Evolutionary conservation across 2,113 vertebrate species (phyloP).

Genomic region (Gopherus evgoodei): DNA sequence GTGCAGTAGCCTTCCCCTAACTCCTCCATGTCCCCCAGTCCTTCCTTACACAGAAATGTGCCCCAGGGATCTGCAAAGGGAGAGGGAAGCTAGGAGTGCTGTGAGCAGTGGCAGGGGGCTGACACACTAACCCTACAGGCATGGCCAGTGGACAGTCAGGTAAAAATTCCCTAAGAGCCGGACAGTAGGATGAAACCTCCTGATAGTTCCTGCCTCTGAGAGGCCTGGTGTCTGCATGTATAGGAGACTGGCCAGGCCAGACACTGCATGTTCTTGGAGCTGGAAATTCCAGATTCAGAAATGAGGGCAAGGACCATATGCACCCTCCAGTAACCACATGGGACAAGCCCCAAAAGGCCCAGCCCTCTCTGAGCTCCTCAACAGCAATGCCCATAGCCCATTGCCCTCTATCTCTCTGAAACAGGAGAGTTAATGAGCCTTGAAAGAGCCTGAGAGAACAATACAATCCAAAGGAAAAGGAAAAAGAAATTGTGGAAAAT

Average conservation of each 20-base stretch:
- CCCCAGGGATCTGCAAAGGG: not conserved
- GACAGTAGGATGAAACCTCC: conserved; percentile 24
- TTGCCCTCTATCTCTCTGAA: not conserved
- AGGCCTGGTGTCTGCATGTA: not conserved
- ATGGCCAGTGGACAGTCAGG: not conserved
- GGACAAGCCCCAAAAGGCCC: not conserved
- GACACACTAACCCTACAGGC: not conserved
- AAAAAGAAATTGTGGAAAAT: not conserved
- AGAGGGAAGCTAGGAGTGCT: not conserved
- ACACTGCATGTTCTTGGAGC: not conserved
- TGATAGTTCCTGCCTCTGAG: conserved; percentile 17
- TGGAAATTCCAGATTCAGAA: not conserved
- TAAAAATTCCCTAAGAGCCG: not conserved
- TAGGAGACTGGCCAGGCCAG: not conserved
- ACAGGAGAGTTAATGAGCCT: conserved; percentile 8
- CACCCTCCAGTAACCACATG: not conserved
- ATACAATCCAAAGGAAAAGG: not conserved
- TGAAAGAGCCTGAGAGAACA: not conserved
- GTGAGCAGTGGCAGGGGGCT: not conserved
- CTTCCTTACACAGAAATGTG: not conserved
- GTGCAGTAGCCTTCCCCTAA: not conserved
- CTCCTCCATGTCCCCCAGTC: not conserved
- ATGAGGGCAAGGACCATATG: not conserved
- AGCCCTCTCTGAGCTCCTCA: not conserved
- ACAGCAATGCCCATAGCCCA: not conserved